Evolutionary conservation across 1,140 invertebrate genomes (phyloP), one percentile per base, ranked within the genome.

Genomic region (Ceratosolen solmsi): DNA sequence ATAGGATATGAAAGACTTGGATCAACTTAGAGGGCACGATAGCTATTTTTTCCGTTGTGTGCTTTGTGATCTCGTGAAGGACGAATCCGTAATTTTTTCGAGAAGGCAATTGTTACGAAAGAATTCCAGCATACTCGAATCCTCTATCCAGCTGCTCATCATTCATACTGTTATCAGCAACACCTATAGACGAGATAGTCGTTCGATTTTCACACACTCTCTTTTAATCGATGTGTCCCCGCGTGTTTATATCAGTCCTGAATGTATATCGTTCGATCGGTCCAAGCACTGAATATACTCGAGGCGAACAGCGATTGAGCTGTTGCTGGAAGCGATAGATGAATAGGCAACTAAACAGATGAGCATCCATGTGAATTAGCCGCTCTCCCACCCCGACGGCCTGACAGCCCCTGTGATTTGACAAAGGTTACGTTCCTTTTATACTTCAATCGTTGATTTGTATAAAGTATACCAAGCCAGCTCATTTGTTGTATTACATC

Each of bases 161-260:
- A 71, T 70, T 79, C 65, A 56, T 33, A 49, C 49, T 56, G 70
- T 79, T 70, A 79, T 79, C 77, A 58, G 77, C n/a, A n/a, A n/a
- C n/a, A 9, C 15, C 22, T 30, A 22, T 30, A 15, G 73, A 20
- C n/a, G n/a, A n/a, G n/a, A n/a, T n/a, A n/a, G n/a, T n/a, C n/a
- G n/a, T n/a, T n/a, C n/a, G n/a, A n/a, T n/a, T n/a, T n/a, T n/a
- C n/a, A n/a, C n/a, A n/a, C n/a, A n/a, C n/a, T n/a, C n/a, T n/a
- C 49, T 15, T 17, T 36, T 46, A 54, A 73, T 68, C 17, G 3
- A 17, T 68, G 63, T 38, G 33, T 38, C 5, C 22, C 11, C 41
- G 7, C 68, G 36, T 49, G 68, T 49, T 46, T 9, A 22, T 33
- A 25, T 71, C 13, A 46, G 36, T 3, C 63, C 25, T 25, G 38